These are phyloP conservation scores for Spea bombifrons DNA, from an alignment of 2,113 vertebrate species.

Conservation along the genomic window DNA sequence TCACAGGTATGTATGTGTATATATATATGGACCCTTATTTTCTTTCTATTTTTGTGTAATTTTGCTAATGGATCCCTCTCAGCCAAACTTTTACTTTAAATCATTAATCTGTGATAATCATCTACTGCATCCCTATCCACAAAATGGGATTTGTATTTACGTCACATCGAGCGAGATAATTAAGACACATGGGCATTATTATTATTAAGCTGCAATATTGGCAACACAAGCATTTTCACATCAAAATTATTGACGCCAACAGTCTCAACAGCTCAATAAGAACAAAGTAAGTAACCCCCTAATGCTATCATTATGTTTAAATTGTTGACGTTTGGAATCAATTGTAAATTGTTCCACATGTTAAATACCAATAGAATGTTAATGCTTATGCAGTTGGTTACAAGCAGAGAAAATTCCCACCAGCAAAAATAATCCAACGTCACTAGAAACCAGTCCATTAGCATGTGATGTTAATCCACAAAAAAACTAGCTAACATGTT, in stretches of 20 bases:
- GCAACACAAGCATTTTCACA: neutral
- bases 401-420: no score
- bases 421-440: no score
- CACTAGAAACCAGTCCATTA: no score
- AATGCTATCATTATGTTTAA: neutral
- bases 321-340: neutral
- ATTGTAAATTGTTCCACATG: neutral
- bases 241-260: neutral
- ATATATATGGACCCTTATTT: no score
- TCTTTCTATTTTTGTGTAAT: no score
- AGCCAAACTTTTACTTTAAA: no score
- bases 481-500: no score
- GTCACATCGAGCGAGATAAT: neutral
- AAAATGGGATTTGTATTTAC: neutral
- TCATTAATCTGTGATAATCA: no score
- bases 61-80: no score
- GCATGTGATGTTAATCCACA: no score
- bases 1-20: constrained; percentile 78
- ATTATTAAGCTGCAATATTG: neutral
- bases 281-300: neutral
- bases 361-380: no score
- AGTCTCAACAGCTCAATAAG: neutral
- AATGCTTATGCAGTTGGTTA: no score
- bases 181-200: neutral
- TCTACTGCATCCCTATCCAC: neutral